Evolutionary conservation across 2,797 vertebrate genomes (phyloP), one percentile per base, ranked within the genome.

Genomic region (Eutrigla gurnardus): DNA sequence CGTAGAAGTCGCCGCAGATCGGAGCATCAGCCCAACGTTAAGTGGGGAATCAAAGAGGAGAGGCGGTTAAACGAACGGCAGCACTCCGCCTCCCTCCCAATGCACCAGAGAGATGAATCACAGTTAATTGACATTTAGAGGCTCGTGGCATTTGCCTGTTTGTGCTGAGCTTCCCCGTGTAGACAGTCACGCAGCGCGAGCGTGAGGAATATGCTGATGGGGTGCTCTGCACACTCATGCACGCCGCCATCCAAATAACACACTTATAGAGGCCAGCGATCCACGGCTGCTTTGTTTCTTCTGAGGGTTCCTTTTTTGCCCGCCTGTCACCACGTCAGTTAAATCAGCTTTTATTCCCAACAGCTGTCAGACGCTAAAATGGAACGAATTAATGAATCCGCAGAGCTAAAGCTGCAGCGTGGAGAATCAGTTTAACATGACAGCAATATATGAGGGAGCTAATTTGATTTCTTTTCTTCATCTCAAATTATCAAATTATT

Each of bases 71-170:
- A 81, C 65, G 74, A 86, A 82, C 13, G 65, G 80, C 83, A 67
- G 10, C 75, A 49, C 75, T 82, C 80, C 10, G 75, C 68, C 45
- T 59, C 54, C 59, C 55, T 75, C 78, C 77, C 77, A 14, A 64
- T 35, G 78, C 88, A 77, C 78, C 64, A 2, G 52, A 66, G 83
- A 87, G 82, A 91, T 91, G 87, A 92, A 90, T 90, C 88, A 85
- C 78, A 65, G 55, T 70, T 92, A 91, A 91, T 90, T 91, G 92
- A 89, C 92, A 90, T 93, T 91, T 89, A 83, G 86, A 90, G 72
- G 88, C 87, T 88, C 53, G 82, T 91, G 88, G 90, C 89, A 90
- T 91, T 93, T 90, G 86, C 75, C 76, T 84, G 88, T 89, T 85
- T 83, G 70, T 72, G 86, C 50, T 68, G 72, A 60, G 80, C 84